phyloP scores from a whole-genome alignment of 2,113 vertebrate species.

The Muntiacus reevesi region DNA sequence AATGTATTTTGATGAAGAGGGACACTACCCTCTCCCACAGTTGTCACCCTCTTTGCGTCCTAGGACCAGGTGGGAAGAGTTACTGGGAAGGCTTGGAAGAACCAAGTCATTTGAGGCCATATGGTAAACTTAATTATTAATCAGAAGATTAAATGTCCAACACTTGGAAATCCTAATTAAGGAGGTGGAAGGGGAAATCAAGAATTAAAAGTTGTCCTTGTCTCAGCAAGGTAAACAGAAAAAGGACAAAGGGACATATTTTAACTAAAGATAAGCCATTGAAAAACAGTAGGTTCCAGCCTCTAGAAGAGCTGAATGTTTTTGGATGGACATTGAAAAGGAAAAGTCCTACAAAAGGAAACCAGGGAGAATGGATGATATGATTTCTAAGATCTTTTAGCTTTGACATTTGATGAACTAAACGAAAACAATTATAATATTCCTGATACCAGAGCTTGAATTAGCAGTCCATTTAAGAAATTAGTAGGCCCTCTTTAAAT shows the following conservation, averaged over 20 bases:
- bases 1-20: background rate
- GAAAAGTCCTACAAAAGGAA: background rate
- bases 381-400: background rate
- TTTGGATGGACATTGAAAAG: background rate
- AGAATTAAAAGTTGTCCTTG: background rate
- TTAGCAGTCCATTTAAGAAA: background rate
- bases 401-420: slow-evolving; percentile 18
- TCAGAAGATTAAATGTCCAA: background rate
- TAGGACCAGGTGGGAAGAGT: background rate
- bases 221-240: slow-evolving; percentile 18
- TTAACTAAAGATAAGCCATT: background rate
- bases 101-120: background rate
- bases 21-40: no score
- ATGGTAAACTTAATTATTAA: background rate
- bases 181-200: background rate
- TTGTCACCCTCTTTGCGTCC: background rate
- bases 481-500: background rate
- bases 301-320: background rate
- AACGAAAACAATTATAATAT: background rate
- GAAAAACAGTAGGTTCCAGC: background rate
- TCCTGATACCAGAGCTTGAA: background rate
- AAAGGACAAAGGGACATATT: background rate
- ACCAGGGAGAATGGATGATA: background rate
- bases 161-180: slow-evolving; percentile 2
- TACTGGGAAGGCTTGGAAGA: background rate